Percentiles rank a stretch among this genome's conserved stretches.
phyloP scores from a whole-genome alignment of 1,140 invertebrate species.

The Lepidurus apus region DNA sequence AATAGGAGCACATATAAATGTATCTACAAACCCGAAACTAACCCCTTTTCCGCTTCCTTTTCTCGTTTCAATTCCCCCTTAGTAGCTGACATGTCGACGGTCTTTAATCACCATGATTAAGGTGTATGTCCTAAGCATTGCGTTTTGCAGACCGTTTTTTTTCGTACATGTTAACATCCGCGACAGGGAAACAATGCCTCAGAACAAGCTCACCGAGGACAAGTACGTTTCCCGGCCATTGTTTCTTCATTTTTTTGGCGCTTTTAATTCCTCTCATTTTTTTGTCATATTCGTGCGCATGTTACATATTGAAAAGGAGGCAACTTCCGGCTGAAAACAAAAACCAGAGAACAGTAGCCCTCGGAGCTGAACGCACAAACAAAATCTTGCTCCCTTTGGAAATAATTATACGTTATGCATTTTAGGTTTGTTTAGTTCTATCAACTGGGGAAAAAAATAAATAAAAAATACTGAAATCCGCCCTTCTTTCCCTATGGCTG shows the following conservation, averaged over 20 bases:
- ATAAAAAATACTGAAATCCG: background rate
- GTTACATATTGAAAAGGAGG: background rate
- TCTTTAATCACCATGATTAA: conserved; percentile 20
- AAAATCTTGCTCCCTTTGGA: conserved; percentile 12
- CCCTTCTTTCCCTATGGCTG: background rate
- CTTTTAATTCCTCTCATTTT: background rate
- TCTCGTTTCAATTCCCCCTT: background rate
- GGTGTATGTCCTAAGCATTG: background rate
- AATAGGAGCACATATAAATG: background rate
- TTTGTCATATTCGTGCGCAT: conserved; percentile 4
- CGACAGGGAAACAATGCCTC: background rate
- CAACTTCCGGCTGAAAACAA: background rate
- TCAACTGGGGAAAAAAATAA: background rate
- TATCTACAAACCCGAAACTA: background rate
- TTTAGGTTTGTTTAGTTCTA: conserved; percentile 12
- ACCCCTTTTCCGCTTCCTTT: conserved; percentile 6
- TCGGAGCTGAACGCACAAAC: background rate
- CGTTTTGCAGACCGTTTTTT: background rate
- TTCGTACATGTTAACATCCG: background rate
- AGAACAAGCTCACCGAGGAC: background rate
- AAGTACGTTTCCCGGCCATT: background rate
- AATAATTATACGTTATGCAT: conserved; percentile 9
- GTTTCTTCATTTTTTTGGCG: background rate
- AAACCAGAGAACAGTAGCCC: background rate
- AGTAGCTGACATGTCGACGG: conserved; percentile 10